Conservation (phyloP, 2,888 invertebrate species). For the Pilophorus perplexus region DNA sequence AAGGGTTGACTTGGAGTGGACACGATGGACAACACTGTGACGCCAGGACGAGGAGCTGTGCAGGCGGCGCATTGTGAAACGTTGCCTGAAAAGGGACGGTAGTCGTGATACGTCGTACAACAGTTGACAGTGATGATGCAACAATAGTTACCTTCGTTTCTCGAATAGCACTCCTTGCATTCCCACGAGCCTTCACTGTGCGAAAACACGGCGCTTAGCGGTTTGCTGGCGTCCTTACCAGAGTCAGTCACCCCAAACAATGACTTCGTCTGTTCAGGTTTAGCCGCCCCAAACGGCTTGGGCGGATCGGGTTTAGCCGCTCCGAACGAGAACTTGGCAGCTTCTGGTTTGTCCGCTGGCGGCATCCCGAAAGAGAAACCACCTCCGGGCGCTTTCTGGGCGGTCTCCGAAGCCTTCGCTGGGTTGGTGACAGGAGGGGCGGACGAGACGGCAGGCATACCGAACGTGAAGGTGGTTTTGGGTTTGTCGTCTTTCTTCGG, state of each 20-base stretch:
- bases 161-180: constrained; percentile 56
- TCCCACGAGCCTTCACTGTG: constrained; percentile 53
- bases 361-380: constrained; percentile 27
- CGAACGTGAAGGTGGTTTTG: constrained; percentile 19
- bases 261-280: not conserved
- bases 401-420: not conserved
- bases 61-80: constrained; percentile 63
- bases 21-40: not conserved
- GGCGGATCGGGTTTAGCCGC: constrained; percentile 35
- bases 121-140: too few species aligned
- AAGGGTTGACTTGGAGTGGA: constrained; percentile 50
- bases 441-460: constrained; percentile 1
- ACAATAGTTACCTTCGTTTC: too few species aligned
- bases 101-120: too few species aligned
- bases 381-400: too few species aligned
- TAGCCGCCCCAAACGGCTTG: constrained; percentile 44
- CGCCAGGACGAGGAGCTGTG: constrained; percentile 56
- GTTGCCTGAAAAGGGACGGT: too few species aligned
- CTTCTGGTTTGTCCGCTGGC: not conserved
- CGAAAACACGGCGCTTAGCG: constrained; percentile 2
- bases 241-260: too few species aligned
- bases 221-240: constrained; percentile 11
- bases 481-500: constrained; percentile 10
- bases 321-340: constrained; percentile 9
- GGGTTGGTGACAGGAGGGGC: not conserved